Conservation (phyloP, 2,797 vertebrate genomes). For the Ptychadena robeensis region DNA sequence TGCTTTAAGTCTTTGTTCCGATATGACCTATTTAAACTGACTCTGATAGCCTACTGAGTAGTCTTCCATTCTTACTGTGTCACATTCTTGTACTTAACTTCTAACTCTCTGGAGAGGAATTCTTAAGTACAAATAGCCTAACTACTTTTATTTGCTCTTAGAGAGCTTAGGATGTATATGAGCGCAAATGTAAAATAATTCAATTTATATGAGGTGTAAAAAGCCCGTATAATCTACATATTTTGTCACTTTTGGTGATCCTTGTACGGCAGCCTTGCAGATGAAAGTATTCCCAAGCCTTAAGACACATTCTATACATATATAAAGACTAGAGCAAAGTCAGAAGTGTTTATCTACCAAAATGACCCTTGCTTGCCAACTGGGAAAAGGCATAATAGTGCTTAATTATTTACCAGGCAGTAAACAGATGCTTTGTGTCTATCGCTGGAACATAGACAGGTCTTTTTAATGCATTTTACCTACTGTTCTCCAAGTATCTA, state of each 20-base stretch:
- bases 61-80: neutral
- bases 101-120: conserved; percentile 9
- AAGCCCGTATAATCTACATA: conserved; percentile 30
- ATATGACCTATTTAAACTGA: neutral
- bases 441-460: conserved; percentile 34
- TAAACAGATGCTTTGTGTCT: conserved; percentile 49
- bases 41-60: neutral
- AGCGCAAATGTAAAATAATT: conserved; percentile 1
- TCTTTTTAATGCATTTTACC: conserved; percentile 53
- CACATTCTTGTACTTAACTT: conserved; percentile 11
- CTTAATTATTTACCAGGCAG: conserved; percentile 59
- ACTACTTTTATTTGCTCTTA: conserved; percentile 11
- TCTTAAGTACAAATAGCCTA: conserved; percentile 32
- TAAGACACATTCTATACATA: conserved; percentile 33
- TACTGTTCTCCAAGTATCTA: conserved; percentile 49
- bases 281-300: conserved; percentile 27
- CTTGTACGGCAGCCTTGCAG: conserved; percentile 3
- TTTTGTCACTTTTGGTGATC: conserved; percentile 20
- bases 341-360: conserved; percentile 48
- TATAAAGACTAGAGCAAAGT: conserved; percentile 28
- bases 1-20: neutral
- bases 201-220: conserved; percentile 19
- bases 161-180: conserved; percentile 10
- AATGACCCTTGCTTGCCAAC: conserved; percentile 47
- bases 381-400: conserved; percentile 46